Base-by-base conservation (phyloP, 2,113 vertebrate species). In the Saimiri boliviensis region DNA sequence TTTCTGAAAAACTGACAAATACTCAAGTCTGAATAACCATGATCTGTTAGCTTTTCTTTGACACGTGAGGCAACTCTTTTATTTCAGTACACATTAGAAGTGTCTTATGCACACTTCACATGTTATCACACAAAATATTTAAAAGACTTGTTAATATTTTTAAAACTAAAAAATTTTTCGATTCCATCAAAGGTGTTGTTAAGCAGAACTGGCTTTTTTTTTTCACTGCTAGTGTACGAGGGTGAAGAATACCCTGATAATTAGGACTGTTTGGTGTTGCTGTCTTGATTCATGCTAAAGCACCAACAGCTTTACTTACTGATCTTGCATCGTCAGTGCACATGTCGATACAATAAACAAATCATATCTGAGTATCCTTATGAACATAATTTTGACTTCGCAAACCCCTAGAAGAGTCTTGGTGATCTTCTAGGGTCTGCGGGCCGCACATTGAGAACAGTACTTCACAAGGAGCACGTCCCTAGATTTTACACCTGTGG, bases 1-100 rank as follows among this genome's bases (percentile, higher is more conserved):
- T 70, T 86, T 91, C 94, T 77, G 23, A 93, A 66, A 95, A 93
- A 84, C 68, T 32, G 27, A 63, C 66, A 56, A 32, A 85, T 88
- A 49, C 8, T 56, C 42, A 73, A 30, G 2, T 85, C 40, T 81
- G 68, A 86, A 20, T 54, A 70, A 35, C 7, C 10, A 42, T 45
- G 58, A 37, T 11, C 10, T 47, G 32, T 66, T 54, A 49, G 30
- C 13, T 20, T 47, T 95, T 40, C 40, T 89, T 94, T 35, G 3
- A 12, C 86, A 49, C 5, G 54, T n/a, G 54, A 63, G 32, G 17
- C 1, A 68, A 82, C 3, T 13, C 32, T 30, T 45, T 63, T 21
- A n/a, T 84, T 93, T 83, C 40, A 70, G 35, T 88, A 9, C n/a
- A 35, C 30, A 60, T 93, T 56, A 56, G 54, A 54, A 70, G 17